These are phyloP conservation scores for Dendrocincla fuliginosa DNA, from an alignment of 2,797 vertebrate genomes.

Conservation along the genomic window DNA sequence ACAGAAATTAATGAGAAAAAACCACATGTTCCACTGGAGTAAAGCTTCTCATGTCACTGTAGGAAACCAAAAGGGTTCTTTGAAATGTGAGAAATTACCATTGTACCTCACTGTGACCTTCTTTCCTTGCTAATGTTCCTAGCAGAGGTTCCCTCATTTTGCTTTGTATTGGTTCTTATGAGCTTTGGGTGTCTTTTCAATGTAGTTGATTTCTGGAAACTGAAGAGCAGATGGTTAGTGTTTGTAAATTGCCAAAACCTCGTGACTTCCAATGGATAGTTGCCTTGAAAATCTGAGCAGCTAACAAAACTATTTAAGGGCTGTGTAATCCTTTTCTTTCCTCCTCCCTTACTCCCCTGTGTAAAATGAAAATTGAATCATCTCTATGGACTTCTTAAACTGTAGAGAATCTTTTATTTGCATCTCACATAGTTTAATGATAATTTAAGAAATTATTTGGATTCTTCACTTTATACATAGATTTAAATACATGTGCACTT, in stretches of 20 bases:
- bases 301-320: neutral
- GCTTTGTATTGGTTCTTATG: neutral
- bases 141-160: neutral
- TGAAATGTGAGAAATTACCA: neutral
- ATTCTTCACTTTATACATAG: neutral
- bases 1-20: neutral
- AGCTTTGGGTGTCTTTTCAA: neutral
- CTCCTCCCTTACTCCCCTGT: neutral
- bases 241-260: conserved; percentile 56
- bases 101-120: neutral
- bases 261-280: neutral
- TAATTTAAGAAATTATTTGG: neutral
- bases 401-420: neutral
- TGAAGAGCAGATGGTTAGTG: conserved; percentile 43
- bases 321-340: neutral
- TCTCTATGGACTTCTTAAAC: neutral
- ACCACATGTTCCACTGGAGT: neutral
- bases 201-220: neutral
- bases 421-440: neutral
- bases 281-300: conserved; percentile 16
- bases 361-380: neutral
- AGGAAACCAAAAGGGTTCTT: neutral
- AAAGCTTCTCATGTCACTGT: neutral
- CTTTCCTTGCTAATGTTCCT: neutral
- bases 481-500: neutral